These are phyloP conservation scores for Drosophila neocordata DNA, from an alignment of 1,140 invertebrate genomes.

Conservation along the genomic window DNA sequence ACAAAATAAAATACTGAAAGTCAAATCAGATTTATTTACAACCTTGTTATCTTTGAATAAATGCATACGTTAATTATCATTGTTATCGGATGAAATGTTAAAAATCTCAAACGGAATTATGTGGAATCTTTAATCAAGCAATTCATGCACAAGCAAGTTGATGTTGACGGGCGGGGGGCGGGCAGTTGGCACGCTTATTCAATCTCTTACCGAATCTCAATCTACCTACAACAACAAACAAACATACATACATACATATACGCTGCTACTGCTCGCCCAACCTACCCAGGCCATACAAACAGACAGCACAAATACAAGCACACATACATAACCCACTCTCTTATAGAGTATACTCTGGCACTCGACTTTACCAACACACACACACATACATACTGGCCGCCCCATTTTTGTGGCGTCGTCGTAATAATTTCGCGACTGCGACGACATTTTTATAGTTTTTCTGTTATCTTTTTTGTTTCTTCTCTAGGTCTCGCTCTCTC, in stretches of 20 bases:
- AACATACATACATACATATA: background rate
- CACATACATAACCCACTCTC: background rate
- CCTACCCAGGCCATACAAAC: background rate
- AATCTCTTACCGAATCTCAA: slow-evolving; percentile 54
- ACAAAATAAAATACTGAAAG: too few species aligned
- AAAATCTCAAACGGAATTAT: background rate
- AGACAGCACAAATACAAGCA: background rate
- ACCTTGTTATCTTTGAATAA: too few species aligned
- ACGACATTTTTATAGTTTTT: slow-evolving; percentile 76
- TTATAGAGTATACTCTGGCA: background rate
- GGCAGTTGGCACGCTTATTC: slow-evolving; percentile 37
- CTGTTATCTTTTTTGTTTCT: slow-evolving; percentile 26
- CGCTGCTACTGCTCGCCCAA: background rate
- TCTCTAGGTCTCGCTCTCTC: slow-evolving; percentile 21
- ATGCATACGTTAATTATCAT: background rate
- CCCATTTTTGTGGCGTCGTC: slow-evolving; percentile 66
- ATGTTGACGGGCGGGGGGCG: slow-evolving; percentile 3
- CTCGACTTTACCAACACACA: slow-evolving; percentile 14
- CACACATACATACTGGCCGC: slow-evolving; percentile 41
- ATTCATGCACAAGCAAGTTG: slow-evolving; percentile 7
- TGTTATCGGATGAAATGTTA: background rate
- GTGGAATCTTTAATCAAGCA: background rate
- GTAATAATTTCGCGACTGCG: slow-evolving; percentile 76
- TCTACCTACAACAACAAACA: background rate
- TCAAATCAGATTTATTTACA: too few species aligned